phyloP scores from a whole-genome alignment of 1,140 invertebrate genomes.

The Homalodisca vitripennis region DNA sequence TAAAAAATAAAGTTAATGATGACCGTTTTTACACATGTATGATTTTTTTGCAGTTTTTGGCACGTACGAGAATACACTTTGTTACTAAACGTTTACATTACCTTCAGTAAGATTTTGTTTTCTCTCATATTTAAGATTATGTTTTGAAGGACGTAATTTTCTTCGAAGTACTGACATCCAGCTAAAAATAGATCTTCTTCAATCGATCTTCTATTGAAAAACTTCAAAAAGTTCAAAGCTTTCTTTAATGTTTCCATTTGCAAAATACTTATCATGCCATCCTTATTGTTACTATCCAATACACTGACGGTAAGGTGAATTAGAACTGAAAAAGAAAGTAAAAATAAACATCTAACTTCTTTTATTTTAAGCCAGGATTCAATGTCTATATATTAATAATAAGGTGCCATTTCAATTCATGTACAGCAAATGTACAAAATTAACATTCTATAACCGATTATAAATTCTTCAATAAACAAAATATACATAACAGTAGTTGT shows the following conservation, averaged over 20 bases:
- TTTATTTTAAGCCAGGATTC: background rate
- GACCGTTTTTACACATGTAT: background rate
- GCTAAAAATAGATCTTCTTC: background rate
- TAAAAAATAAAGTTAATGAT: background rate
- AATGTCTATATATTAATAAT: background rate
- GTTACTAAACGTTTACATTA: background rate
- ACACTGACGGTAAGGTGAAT: background rate
- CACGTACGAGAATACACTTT: background rate
- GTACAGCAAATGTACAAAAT: no score
- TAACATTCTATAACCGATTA: no score
- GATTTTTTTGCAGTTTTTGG: background rate
- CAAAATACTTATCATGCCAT: background rate
- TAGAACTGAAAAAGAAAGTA: conserved; percentile 4
- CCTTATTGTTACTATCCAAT: background rate
- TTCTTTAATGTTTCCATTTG: background rate
- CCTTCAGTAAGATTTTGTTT: background rate
- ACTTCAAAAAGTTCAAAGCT: background rate
- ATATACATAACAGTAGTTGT: background rate
- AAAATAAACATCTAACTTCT: background rate
- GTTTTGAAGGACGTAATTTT: background rate
- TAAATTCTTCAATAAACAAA: background rate
- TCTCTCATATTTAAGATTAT: background rate
- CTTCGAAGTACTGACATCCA: conserved; percentile 10
- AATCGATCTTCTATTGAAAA: background rate
- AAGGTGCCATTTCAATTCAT: background rate